Base-by-base conservation (phyloP, 2,888 invertebrate genomes). In the Tethea ocularis region DNA sequence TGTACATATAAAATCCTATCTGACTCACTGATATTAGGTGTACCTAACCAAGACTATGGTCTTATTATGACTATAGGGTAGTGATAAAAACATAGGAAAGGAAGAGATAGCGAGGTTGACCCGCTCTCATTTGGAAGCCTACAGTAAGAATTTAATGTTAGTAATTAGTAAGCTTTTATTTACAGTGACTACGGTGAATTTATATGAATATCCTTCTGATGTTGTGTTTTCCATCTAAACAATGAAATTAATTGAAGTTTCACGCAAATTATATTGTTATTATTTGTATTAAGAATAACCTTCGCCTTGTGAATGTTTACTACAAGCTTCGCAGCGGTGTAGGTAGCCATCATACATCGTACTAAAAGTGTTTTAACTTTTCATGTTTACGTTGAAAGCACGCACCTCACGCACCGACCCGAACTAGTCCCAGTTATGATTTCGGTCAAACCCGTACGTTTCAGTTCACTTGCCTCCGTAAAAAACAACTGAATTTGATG, bases 331-430 rank as follows among this genome's bases (percentile, higher is more conserved):
- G 36, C 20, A 60, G 36, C 26, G 46, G 57, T 60, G 38, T 38
- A 67, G 75, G 68, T 73, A 71, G 69, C 60, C 71, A 69, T 68
- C 64, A 63, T 67, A 72, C 65, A 67, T 70, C 65, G 58, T 56
- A 53, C 69, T 79, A 80, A 80, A 74, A 74, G 77, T 83, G 80
- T 88, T 86, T 83, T 81, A 82, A 82, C 80, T 83, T 83, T 73
- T 72, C 75, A 64, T 90, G 85, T 89, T 90, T 89, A 89, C 80
- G 65, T 76, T 81, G 62, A 62, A 70, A 73, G 87, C 90, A 89
- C 90, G 90, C 83, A 77, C 76, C 75, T 61, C 80, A 79, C 83
- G 82, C 84, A 82, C 77, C 67, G 59, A 60, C 63, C 63, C 64
- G 54, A 54, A 54, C 54, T 36, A 54, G 54, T 54, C 54, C 54